Percentiles rank a stretch among this genome's conserved stretches.
phyloP scores from a whole-genome alignment of 2,113 vertebrate genomes.

The Gyps fulvus region DNA sequence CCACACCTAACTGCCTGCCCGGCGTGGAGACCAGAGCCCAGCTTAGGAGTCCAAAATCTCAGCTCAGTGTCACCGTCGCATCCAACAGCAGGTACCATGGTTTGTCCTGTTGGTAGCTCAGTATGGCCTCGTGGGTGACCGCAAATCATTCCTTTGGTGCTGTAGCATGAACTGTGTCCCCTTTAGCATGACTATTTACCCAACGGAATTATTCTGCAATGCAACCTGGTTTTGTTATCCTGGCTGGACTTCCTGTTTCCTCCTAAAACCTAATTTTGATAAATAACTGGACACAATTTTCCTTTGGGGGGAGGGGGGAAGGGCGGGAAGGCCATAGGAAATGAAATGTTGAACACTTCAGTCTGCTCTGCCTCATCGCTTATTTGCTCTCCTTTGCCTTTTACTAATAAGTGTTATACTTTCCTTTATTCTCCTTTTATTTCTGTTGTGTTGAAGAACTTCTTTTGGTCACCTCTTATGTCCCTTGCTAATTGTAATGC shows the following conservation, averaged over 20 bases:
- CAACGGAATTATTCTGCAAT: background rate
- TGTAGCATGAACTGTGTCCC: background rate
- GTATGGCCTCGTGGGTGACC: background rate
- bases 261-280: background rate
- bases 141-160: background rate
- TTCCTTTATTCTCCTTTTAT: background rate
- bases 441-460: background rate
- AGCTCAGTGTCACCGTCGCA: background rate
- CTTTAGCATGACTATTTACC: background rate
- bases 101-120: background rate
- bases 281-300: background rate
- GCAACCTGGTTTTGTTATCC: background rate
- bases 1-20: background rate
- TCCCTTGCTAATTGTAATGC: background rate
- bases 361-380: background rate
- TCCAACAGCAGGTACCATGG: background rate
- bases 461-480: background rate
- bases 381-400: background rate
- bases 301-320: fast-evolving
- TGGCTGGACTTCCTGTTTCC: background rate
- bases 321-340: background rate
- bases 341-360: background rate
- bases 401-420: background rate
- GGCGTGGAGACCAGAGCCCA: background rate
- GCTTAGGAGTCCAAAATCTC: background rate